phyloP scores from a whole-genome alignment of 92 coral and sea anemone genomes.

The Hydrozoanthus gracilis region DNA sequence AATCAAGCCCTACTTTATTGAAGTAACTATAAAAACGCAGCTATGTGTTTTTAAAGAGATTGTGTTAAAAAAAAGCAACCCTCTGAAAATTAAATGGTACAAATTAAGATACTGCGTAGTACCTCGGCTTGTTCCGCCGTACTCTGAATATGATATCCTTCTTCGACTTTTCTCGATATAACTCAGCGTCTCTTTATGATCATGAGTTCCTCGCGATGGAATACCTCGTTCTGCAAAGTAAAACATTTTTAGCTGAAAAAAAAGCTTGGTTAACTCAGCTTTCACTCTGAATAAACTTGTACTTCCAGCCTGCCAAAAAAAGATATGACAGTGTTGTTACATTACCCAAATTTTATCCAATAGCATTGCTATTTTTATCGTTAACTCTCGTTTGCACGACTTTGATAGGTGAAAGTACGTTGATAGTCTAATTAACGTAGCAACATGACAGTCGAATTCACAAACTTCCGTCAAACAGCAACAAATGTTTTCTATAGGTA shows the following conservation, averaged over 20 bases:
- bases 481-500: background rate
- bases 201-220: too few relatives aligned
- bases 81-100: too few relatives aligned
- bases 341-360: background rate
- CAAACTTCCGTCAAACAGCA: background rate
- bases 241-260: background rate
- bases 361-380: background rate
- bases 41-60: too few relatives aligned
- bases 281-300: slow-evolving; percentile 13
- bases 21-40: too few relatives aligned
- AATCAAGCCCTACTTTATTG: too few relatives aligned
- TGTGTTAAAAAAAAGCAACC: too few relatives aligned
- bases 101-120: too few relatives aligned
- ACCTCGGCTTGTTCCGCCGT: too few relatives aligned
- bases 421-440: background rate
- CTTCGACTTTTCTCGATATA: background rate
- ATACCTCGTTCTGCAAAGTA: background rate
- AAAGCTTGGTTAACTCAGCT: slow-evolving; percentile 3
- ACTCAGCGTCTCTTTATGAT: background rate
- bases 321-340: background rate
- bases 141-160: too few relatives aligned
- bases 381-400: background rate
- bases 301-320: background rate
- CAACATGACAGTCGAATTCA: background rate
- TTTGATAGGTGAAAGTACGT: background rate